phyloP scores from a whole-genome alignment of 2,113 vertebrate genomes.

The Apodemus speciosus region DNA sequence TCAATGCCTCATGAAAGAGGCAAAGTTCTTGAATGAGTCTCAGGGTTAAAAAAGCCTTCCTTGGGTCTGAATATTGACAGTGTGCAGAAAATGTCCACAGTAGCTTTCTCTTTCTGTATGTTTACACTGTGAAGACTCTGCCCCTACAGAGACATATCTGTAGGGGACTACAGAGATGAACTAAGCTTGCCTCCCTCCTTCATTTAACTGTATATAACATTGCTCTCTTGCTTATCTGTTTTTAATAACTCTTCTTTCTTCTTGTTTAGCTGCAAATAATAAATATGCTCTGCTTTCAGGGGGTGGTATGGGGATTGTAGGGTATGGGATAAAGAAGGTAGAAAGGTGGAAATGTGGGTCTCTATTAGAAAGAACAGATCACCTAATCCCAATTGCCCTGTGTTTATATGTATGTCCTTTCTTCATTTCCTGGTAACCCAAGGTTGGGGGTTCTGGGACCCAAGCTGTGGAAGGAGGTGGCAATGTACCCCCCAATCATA shows the following conservation, averaged over 20 bases:
- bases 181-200: neutral
- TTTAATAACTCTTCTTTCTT: neutral
- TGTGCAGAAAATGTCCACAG: neutral
- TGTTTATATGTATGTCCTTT: neutral
- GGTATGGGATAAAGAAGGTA: neutral
- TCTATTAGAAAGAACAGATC: neutral
- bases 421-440: neutral
- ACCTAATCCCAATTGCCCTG: neutral
- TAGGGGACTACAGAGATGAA: neutral
- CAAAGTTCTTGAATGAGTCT: neutral
- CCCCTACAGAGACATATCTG: neutral
- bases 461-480: neutral
- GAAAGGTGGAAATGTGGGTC: neutral
- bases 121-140: neutral
- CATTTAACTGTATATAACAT: neutral
- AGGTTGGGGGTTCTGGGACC: neutral
- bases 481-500: neutral
- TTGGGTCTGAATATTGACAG: too few relatives aligned
- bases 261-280: neutral
- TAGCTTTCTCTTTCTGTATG: neutral
- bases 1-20: too few relatives aligned
- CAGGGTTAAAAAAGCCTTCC: neutral
- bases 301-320: neutral
- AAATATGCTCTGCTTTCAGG: too few relatives aligned
- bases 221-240: neutral